Evolutionary conservation across 2,888 invertebrate species (phyloP), one percentile per base, ranked within the genome.

Genomic region (Tanypteryx hageni): DNA sequence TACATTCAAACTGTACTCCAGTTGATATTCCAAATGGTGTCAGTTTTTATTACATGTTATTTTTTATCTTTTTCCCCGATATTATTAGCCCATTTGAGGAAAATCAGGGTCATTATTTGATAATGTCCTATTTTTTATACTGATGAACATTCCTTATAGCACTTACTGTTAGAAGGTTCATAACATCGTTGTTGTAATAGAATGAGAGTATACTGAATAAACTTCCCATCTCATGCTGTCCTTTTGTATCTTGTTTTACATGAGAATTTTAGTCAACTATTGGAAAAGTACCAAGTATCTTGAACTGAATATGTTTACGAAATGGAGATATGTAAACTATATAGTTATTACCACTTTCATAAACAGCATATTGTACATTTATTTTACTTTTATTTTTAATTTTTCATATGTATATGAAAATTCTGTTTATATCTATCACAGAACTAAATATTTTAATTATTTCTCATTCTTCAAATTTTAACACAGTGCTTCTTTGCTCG

Each of bases 41-140:
- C 58, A 89, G 27, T 27, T 89, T 31, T 61, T 57, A 58, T 85
- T 61, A 44, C 27, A 27, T 76, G 22, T 89, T 89, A 11, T 89
- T 64, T 89, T 44, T 64, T 89, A n/a, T 18, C 64, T 89, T 86
- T 59, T 64, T 44, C 64, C 68, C 64, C 13, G 11, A 89, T 68
- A 68, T n/a, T 31, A 89, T 56, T n/a, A 56, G 89, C 64, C 64
- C 44, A 89, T 64, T 44, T 64, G 44, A 27, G 89, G 89, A 68
- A 76, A 89, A 89, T 89, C 89, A 89, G 89, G 89, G 89, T 64
- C 31, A 89, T 89, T 64, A 89, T 89, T 76, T 10, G 76, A 76
- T 27, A 58, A 64, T 86, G 59, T 89, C 89, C 89, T 89, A 89
- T 89, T 89, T 89, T 44, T 89, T 89, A 64, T 89, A 89, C 89